Percentiles rank a stretch among this genome's conserved stretches.
phyloP scores from a whole-genome alignment of 2,113 vertebrate genomes.

The Amphiprion percula region DNA sequence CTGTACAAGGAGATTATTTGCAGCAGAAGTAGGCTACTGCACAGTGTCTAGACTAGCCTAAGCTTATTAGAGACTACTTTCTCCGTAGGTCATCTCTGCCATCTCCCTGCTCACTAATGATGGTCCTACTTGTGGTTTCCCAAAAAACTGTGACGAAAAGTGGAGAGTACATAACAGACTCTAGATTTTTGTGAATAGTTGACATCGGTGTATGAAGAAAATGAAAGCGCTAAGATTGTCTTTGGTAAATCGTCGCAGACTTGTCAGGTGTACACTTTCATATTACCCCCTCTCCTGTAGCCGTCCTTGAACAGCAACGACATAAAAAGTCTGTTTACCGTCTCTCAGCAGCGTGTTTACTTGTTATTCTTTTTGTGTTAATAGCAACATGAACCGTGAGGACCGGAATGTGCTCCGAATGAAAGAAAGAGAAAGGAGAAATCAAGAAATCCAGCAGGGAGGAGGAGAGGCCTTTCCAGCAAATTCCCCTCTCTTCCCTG shows the following conservation, averaged over 20 bases:
- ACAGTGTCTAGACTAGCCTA: conserved; percentile 50
- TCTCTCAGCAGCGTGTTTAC: conserved; percentile 49
- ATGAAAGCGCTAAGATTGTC: neutral
- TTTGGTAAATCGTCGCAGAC: neutral
- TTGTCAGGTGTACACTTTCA: neutral
- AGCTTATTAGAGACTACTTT: conserved; percentile 71
- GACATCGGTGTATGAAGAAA: neutral
- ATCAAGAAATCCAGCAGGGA: conserved; percentile 92
- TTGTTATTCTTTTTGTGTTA: conserved; percentile 79
- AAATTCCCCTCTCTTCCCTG: conserved; percentile 97
- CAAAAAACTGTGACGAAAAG: conserved; percentile 2
- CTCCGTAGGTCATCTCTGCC: conserved; percentile 38
- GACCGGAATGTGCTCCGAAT: conserved; percentile 99
- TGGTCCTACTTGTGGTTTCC: conserved; percentile 6
- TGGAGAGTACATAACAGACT: neutral
- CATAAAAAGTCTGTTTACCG: conserved; percentile 37
- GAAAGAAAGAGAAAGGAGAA: conserved; percentile 92
- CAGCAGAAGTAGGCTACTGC: conserved; percentile 26
- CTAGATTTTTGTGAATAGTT: neutral
- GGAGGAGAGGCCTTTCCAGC: conserved; percentile 97
- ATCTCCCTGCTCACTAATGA: conserved; percentile 23
- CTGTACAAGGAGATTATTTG: conserved; percentile 45
- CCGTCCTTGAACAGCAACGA: conserved; percentile 1
- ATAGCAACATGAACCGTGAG: conserved; percentile 99
- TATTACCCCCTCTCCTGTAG: neutral